Evolutionary conservation across 2,797 vertebrate species (phyloP), one percentile per base, ranked within the genome.

Genomic region (Jordanella pulchra): DNA sequence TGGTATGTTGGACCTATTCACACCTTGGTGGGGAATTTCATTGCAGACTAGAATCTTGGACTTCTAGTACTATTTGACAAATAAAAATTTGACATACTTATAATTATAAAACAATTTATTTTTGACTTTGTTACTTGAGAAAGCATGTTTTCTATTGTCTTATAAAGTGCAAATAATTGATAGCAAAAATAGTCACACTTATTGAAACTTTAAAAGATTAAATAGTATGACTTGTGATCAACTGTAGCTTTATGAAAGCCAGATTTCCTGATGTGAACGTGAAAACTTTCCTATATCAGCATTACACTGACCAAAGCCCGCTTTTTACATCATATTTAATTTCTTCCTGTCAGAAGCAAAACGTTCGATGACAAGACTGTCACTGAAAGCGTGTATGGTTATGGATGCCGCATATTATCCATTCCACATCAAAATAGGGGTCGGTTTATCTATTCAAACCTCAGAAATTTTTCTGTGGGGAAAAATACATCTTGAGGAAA

Each of bases 361-460:
- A 82, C 45, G 48, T 70, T 76, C 42, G 35, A 58, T 74, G 18
- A 67, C 44, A 76, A 74, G 68, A 75, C 64, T 74, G 78, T 21
- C 75, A 69, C 25, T 13, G 58, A 45, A 48, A 30, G 53, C 54
- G 70, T 45, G 1, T 4, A 73, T 54, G 42, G 23, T 67, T 82
- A 65, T 76, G 35, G 82, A 78, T 67, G 12, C 50, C 14, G 39
- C 75, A 39, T 58, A 70, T 77, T 73, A 50, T 75, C 75, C 53
- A 45, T 50, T 67, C 44, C 54, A 56, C 68, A 77, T 78, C 70
- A 75, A 75, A 78, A 73, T 76, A 58, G 42, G 54, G 64, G 56
- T 42, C 6, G 18, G 23, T 75, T 77, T 69, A 81, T 79, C 78
- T 72, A 65, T 73, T 75, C 61, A 71, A 70, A 82, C 69, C 68